These are phyloP conservation scores for Heterodera carotae DNA, from an alignment of 1,140 invertebrate genomes.

Conservation along the genomic window DNA sequence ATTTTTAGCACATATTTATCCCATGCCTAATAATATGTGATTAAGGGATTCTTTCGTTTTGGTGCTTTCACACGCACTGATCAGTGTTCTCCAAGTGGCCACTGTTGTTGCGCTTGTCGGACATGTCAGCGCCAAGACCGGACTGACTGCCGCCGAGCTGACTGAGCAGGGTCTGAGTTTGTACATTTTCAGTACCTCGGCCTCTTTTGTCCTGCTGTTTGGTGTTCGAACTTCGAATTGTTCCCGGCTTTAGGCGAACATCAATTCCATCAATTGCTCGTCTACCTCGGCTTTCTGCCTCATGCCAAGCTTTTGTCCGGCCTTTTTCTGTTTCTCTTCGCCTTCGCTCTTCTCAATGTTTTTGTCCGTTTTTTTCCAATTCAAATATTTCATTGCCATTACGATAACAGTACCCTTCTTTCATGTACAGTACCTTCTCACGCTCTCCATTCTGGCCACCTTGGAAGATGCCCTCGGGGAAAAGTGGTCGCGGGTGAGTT, in stretches of 20 bases:
- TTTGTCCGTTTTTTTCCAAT: conserved; percentile 53
- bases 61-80: conserved; percentile 50
- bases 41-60: conserved; percentile 59
- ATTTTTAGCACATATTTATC: too few species aligned
- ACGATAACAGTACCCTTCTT: neutral
- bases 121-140: conserved; percentile 50
- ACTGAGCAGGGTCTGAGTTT: conserved; percentile 47
- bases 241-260: conserved; percentile 32
- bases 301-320: conserved; percentile 57
- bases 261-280: conserved; percentile 61
- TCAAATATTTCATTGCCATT: conserved; percentile 12
- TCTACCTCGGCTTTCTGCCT: conserved; percentile 57
- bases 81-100: conserved; percentile 55
- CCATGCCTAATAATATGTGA: neutral
- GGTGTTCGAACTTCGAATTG: conserved; percentile 21
- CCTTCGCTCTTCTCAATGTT: conserved; percentile 57
- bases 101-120: conserved; percentile 56
- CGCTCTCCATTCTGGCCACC: conserved; percentile 48
- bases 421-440: conserved; percentile 26
- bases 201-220: neutral
- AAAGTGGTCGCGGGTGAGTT: conserved; percentile 46
- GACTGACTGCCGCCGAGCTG: conserved; percentile 50
- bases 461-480: conserved; percentile 62
- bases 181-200: neutral
- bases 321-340: conserved; percentile 50